Conservation (phyloP, 2,888 invertebrate species). For the Pardosa pseudoannulata region DNA sequence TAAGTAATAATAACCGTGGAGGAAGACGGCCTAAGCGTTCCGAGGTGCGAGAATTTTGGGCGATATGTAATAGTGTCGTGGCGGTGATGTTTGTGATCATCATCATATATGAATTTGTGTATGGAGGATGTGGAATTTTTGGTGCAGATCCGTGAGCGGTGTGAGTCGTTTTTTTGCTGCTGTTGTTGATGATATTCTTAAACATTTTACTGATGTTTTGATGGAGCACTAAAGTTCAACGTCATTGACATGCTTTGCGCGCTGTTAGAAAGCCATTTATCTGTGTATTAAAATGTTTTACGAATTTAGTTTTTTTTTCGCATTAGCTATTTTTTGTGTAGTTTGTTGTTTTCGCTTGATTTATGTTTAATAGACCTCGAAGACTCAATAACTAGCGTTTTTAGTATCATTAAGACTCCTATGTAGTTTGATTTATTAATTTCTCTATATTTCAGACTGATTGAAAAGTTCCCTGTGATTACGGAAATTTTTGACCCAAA, state of each 20-base stretch:
- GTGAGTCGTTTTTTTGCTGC: not conserved
- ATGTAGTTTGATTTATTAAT: no score
- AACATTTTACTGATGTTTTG: not conserved
- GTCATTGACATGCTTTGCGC: not conserved
- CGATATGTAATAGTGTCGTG: constrained; percentile 18
- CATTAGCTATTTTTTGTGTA: no score
- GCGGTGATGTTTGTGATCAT: not conserved
- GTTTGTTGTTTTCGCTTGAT: no score
- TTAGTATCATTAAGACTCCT: no score
- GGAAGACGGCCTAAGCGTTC: not conserved
- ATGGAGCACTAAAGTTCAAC: not conserved
- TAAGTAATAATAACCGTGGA: constrained; percentile 53
- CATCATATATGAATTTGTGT: not conserved
- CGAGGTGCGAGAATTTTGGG: constrained; percentile 30
- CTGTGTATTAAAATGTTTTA: no score
- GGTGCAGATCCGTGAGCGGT: not conserved
- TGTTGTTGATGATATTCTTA: not conserved
- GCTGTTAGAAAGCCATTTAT: no score
- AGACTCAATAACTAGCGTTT: no score
- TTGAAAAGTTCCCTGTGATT: no score
- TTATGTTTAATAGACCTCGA: no score
- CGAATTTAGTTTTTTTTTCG: no score
- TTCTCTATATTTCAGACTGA: no score
- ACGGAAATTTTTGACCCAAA: no score
- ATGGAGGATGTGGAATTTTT: not conserved